Evolutionary conservation across 2,113 vertebrate species (phyloP).

Genomic region (Heloderma charlesbogerti): DNA sequence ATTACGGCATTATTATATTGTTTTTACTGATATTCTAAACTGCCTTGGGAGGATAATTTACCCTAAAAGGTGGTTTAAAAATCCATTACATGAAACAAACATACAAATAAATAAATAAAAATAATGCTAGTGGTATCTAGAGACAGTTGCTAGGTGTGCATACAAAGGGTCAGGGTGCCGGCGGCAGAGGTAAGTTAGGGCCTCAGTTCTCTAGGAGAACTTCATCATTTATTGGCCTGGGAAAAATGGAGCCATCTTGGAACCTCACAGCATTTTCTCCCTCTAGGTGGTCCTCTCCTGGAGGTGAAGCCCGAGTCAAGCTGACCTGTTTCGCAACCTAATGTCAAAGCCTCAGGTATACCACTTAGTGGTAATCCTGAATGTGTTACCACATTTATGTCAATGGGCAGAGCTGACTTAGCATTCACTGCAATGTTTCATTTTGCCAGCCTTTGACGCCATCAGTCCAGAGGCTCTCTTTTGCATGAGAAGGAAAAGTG

Average conservation of each 20-base stretch:
- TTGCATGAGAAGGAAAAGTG: neutral
- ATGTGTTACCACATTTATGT: neutral
- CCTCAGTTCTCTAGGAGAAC: neutral
- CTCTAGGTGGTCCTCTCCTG: neutral
- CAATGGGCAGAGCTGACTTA: neutral
- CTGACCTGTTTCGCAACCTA: neutral
- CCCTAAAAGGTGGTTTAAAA: neutral
- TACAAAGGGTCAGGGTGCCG: neutral
- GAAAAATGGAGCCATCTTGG: slow-evolving; percentile 27
- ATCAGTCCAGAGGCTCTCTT: neutral
- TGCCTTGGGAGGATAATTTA: neutral
- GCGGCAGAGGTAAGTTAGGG: neutral
- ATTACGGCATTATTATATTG: neutral
- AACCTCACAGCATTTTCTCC: neutral
- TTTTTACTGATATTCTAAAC: neutral
- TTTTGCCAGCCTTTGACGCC: neutral
- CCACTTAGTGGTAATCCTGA: neutral
- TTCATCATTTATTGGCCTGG: slow-evolving; percentile 21
- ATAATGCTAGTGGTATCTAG: slow-evolving; percentile 17
- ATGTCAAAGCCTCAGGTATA: neutral
- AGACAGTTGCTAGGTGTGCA: slow-evolving; percentile 61
- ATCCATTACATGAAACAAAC: neutral
- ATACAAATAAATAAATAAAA: too few species aligned
- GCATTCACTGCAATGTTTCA: neutral
- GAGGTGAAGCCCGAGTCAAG: neutral